Conservation (phyloP, 2,888 invertebrate genomes). For the Hydraecia micacea region DNA sequence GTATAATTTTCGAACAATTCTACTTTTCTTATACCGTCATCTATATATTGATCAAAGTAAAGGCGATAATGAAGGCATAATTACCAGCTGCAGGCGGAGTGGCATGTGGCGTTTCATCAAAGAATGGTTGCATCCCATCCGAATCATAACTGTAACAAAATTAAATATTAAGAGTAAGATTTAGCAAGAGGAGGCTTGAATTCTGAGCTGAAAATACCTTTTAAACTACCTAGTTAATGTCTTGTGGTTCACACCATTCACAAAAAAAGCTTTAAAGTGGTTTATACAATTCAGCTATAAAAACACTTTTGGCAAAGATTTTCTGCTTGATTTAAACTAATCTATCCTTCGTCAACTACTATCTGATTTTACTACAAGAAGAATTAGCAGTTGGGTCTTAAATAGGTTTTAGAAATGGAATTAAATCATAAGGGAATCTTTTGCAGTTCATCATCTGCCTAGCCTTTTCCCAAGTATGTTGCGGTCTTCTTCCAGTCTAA, state of each 20-base stretch:
- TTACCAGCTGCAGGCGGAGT: conserved; percentile 88
- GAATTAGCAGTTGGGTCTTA: neutral
- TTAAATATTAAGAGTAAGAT: conserved; percentile 30
- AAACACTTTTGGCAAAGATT: too few species aligned
- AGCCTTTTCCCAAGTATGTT: too few species aligned
- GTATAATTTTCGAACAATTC: neutral
- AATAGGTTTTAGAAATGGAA: neutral
- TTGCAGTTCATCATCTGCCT: neutral
- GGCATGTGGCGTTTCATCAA: conserved; percentile 88
- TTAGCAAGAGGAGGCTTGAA: neutral
- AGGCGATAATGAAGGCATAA: neutral
- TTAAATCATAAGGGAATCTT: neutral
- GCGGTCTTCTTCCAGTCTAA: too few species aligned
- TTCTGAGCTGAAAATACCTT: neutral
- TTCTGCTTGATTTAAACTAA: neutral
- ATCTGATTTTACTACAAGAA: neutral
- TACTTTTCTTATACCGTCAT: neutral
- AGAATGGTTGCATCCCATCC: conserved; percentile 89
- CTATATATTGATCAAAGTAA: neutral
- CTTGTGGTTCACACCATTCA: too few species aligned
- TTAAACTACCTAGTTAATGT: neutral
- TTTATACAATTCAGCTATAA: neutral
- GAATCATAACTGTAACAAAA: conserved; percentile 85
- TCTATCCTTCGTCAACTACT: neutral
- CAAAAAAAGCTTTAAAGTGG: too few species aligned